Evolutionary conservation across 2,113 vertebrate genomes (phyloP).

Genomic region (Brachyistius frenatus): DNA sequence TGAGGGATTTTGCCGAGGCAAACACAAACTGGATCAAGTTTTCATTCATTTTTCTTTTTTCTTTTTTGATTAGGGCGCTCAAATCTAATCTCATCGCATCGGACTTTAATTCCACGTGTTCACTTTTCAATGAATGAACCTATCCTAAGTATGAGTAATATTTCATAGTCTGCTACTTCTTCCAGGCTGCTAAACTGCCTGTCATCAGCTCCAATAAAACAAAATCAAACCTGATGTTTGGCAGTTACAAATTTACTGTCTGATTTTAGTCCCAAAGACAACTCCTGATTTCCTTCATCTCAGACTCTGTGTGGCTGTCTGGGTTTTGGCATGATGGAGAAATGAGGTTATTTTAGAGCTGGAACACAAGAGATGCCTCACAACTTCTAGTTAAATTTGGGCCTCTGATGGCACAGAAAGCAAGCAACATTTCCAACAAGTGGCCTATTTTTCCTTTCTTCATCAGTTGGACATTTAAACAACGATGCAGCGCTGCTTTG

Average conservation of each 20-base stretch:
- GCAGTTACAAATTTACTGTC: slow-evolving; percentile 10
- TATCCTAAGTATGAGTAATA: neutral
- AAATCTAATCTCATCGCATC: slow-evolving; percentile 33
- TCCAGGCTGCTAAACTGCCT: neutral
- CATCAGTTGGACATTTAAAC: too few species aligned
- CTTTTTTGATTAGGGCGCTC: neutral
- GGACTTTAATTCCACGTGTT: slow-evolving; percentile 18
- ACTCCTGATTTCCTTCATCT: slow-evolving; percentile 8
- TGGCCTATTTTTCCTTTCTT: neutral
- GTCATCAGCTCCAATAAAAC: slow-evolving; percentile 1
- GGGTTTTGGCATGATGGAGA: slow-evolving; percentile 7
- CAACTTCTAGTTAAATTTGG: slow-evolving; percentile 9
- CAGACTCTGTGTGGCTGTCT: neutral
- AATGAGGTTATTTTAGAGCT: neutral
- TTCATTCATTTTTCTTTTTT: slow-evolving; percentile 2
- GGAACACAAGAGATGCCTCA: neutral
- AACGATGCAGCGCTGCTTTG: too few species aligned
- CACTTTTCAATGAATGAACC: neutral
- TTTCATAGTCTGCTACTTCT: slow-evolving; percentile 1
- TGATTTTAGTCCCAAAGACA: slow-evolving; percentile 18
- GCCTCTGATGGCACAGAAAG: neutral
- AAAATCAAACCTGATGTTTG: slow-evolving; percentile 17
- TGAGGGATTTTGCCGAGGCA: slow-evolving; percentile 34
- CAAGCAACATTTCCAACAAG: neutral
- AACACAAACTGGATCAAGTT: slow-evolving; percentile 30